Base-by-base conservation (phyloP, 1,140 invertebrate species). In the Drosophila teissieri region DNA sequence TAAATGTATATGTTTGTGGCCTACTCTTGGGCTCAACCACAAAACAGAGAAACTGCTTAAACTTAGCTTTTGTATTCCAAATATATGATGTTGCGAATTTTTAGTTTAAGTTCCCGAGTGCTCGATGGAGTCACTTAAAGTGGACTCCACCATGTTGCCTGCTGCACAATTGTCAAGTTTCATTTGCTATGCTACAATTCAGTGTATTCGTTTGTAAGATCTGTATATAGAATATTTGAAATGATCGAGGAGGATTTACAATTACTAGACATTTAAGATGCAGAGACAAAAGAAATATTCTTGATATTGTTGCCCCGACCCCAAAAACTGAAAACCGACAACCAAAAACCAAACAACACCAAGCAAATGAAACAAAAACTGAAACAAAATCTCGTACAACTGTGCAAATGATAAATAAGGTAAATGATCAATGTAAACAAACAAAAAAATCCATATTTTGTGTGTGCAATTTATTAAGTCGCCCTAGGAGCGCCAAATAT, bases 391-490 rank as follows among this genome's bases (percentile, higher is more conserved):
- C 31, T 36, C 36, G 51, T 40, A 61, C 45, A 73, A 68, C 68
- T 74, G 61, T 64, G 60, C 72, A 70, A 70, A 70, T 27, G 64
- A 68, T 49, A 75, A 46, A 77, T 74, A 70, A 36, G 61, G 42
- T 37, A 37, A 31, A 31, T 8, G 27, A 31, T 64, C 64, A 53
- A 48, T 70, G 40, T 17, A 63, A 75, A 31, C 36, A 62, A 73
- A 78, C 42, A 62, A 73, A 78, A 37, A 73, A 78, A 88, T 76
- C 62, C 65, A 88, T 86, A 86, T 86, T 86, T 86, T 86, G 65
- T 76, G 83, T 83, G 78, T 79, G 68, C 58, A 73, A 70, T 86
- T 85, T 86, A 80, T 73, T 27, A 69, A 58, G 55, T 76, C 52
- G 52, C 61, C 55, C 42, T 45, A 12, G 46, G n/a, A 68, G 70